Evolutionary conservation across 2,888 invertebrate species (phyloP).

Genomic region (Heteropelma amictum): DNA sequence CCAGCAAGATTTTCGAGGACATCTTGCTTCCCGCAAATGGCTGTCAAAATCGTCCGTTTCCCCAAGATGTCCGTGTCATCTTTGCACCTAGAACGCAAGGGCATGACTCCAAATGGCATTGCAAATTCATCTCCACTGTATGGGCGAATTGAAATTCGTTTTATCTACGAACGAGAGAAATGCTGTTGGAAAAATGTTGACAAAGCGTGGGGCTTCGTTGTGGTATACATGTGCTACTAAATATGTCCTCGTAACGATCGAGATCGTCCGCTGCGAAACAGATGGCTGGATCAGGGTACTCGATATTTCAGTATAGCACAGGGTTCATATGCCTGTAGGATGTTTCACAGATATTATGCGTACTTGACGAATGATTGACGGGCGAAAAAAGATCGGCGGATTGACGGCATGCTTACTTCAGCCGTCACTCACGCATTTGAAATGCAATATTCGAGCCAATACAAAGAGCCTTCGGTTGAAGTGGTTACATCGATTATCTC

Average conservation of each 20-base stretch:
- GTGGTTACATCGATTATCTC: conserved; percentile 20
- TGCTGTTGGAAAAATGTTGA: too few relatives aligned
- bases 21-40: neutral
- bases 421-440: neutral
- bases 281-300: too few relatives aligned
- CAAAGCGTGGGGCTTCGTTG: too few relatives aligned
- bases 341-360: conserved; percentile 10
- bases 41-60: conserved; percentile 22
- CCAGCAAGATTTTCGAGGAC: neutral
- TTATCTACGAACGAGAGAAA: too few relatives aligned
- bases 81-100: too few relatives aligned
- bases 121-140: too few relatives aligned
- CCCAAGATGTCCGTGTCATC: conserved; percentile 2
- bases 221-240: too few relatives aligned
- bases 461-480: neutral
- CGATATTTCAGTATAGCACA: too few relatives aligned
- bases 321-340: neutral
- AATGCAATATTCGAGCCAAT: conserved; percentile 27
- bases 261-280: too few relatives aligned
- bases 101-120: too few relatives aligned
- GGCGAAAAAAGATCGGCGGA: neutral
- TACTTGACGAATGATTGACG: conserved; percentile 15
- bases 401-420: conserved; percentile 4
- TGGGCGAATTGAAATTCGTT: too few relatives aligned
- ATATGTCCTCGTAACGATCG: too few relatives aligned